These are phyloP conservation scores for Epinephelus awoara DNA, from an alignment of 2,797 vertebrate species.

Conservation along the genomic window DNA sequence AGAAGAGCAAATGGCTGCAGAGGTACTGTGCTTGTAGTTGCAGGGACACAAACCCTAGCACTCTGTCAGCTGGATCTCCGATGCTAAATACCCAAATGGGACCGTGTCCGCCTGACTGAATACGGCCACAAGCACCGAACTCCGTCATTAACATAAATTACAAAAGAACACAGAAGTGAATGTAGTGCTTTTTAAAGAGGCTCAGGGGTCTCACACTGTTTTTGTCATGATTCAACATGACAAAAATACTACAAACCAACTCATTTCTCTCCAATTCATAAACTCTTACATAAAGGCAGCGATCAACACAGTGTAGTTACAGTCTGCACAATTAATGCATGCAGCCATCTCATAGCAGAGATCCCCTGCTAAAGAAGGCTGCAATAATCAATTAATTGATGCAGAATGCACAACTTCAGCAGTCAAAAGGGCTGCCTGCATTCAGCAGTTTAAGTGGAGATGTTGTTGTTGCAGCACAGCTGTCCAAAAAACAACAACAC, in stretches of 20 bases:
- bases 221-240: conserved; percentile 26
- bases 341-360: conserved; percentile 8
- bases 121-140: conserved; percentile 46
- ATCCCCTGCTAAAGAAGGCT: not conserved
- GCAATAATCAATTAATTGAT: conserved; percentile 13
- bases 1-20: conserved; percentile 35
- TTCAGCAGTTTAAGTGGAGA: conserved; percentile 1
- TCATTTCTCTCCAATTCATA: conserved; percentile 24
- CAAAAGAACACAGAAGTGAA: conserved; percentile 37
- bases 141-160: conserved; percentile 48
- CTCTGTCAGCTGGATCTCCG: conserved; percentile 58
- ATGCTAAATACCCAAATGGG: conserved; percentile 56
- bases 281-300: conserved; percentile 20
- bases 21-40: conserved; percentile 23
- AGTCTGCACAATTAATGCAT: conserved; percentile 8
- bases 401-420: conserved; percentile 22
- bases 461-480: conserved; percentile 6
- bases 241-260: conserved; percentile 11
- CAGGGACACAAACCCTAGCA: conserved; percentile 49
- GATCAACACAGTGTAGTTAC: conserved; percentile 16
- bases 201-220: conserved; percentile 14
- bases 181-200: conserved; percentile 28
- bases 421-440: conserved; percentile 18
- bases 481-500: not conserved
- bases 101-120: conserved; percentile 45